Evolutionary conservation across 1,140 invertebrate species (phyloP).

Genomic region (Anthonomus grandis): DNA sequence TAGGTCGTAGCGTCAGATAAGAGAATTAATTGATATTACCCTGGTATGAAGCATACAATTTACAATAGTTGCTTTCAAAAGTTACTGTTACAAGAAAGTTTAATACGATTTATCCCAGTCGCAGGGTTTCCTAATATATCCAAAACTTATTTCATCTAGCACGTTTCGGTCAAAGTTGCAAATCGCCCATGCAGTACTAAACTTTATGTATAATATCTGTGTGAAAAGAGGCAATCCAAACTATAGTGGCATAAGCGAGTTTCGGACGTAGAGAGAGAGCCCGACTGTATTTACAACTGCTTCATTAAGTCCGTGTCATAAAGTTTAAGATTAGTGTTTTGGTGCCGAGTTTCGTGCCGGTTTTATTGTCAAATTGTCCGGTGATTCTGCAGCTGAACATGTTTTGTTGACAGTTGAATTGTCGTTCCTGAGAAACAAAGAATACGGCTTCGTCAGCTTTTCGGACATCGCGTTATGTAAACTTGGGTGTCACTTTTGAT

Average conservation of each 20-base stretch:
- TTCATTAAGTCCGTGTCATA: slow-evolving; percentile 26
- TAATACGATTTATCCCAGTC: no score
- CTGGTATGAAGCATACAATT: no score
- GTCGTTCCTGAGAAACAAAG: no score
- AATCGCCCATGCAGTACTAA: slow-evolving; percentile 15
- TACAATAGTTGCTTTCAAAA: no score
- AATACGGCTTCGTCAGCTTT: no score
- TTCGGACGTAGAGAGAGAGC: slow-evolving; percentile 11
- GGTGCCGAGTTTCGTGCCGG: slow-evolving; percentile 17
- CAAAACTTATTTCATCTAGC: slow-evolving; percentile 7
- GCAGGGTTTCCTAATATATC: slow-evolving; percentile 1
- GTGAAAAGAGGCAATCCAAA: slow-evolving; percentile 23
- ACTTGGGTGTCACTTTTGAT: no score
- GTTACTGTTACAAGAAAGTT: no score
- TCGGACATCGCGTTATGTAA: no score
- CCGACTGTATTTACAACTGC: slow-evolving; percentile 25
- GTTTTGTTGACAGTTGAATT: slow-evolving; percentile 12
- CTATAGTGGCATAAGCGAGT: slow-evolving; percentile 19
- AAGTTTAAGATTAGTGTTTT: slow-evolving; percentile 27
- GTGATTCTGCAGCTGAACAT: slow-evolving; percentile 5
- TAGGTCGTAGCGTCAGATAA: no score
- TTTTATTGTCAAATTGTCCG: slow-evolving; percentile 21
- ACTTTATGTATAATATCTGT: slow-evolving; percentile 20
- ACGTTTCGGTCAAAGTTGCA: slow-evolving; percentile 12
- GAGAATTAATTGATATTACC: no score